Evolutionary conservation across 2,888 invertebrate species (phyloP).

Genomic region (Nephrotoma guestfalica): DNA sequence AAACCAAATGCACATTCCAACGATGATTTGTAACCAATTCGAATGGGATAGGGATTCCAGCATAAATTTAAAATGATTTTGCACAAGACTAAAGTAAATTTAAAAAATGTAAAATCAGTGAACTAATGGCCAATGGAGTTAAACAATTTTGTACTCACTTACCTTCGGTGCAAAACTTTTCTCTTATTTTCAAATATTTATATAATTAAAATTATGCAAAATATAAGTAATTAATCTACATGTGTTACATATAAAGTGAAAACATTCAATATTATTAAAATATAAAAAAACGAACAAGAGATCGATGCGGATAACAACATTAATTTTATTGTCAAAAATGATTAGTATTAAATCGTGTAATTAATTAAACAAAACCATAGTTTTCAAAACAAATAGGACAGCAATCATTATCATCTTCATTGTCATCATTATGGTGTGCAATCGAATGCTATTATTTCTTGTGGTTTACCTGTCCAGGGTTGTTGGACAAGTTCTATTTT

Average conservation of each 20-base stretch:
- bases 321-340: background rate
- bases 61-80: too few relatives aligned
- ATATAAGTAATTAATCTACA: background rate
- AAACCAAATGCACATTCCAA: too few relatives aligned
- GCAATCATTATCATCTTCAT: background rate
- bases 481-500: background rate
- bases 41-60: too few relatives aligned
- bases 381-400: background rate
- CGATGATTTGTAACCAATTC: too few relatives aligned
- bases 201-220: background rate
- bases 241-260: background rate
- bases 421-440: background rate
- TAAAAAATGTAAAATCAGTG: too few relatives aligned
- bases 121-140: background rate
- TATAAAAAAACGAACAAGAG: background rate
- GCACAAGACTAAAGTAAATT: too few relatives aligned
- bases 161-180: background rate
- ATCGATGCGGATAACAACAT: background rate
- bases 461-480: background rate
- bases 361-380: background rate
- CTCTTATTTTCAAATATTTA: background rate
- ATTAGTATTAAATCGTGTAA: background rate
- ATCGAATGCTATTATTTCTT: background rate
- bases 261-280: background rate
- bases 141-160: background rate